Evolutionary conservation across 2,888 invertebrate genomes (phyloP).

Genomic region (Tanytarsus gracilentus): DNA sequence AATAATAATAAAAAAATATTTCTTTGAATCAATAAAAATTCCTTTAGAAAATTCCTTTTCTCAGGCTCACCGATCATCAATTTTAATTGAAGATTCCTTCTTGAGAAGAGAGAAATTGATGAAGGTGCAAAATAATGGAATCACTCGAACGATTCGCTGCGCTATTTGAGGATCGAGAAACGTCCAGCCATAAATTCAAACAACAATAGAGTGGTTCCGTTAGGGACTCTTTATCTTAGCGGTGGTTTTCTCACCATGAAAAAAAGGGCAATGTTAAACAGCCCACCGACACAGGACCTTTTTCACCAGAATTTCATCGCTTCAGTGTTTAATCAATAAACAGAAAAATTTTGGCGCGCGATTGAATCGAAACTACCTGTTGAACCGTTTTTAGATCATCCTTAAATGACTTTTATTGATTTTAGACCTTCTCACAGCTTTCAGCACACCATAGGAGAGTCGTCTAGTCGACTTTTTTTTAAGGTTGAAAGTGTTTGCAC

Average conservation of each 20-base stretch:
- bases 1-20: background rate
- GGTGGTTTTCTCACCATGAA: background rate
- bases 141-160: conserved; percentile 7
- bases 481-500: conserved; percentile 11
- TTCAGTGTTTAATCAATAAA: conserved; percentile 17
- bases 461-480: too few species aligned
- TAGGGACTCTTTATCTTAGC: background rate
- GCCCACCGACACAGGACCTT: background rate
- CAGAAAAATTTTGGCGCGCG: conserved; percentile 24
- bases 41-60: background rate
- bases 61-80: conserved; percentile 26
- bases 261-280: background rate
- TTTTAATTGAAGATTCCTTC: conserved; percentile 20
- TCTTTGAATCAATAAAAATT: conserved; percentile 14
- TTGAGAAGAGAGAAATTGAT: conserved; percentile 6
- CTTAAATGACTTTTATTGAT: conserved; percentile 19
- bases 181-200: conserved; percentile 10
- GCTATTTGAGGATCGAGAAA: background rate
- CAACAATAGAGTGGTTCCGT: conserved; percentile 13
- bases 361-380: conserved; percentile 22
- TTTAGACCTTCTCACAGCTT: conserved; percentile 10
- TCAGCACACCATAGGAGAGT: too few species aligned
- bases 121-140: background rate
- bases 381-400: conserved; percentile 16
- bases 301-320: conserved; percentile 15